phyloP scores from a whole-genome alignment of 2,797 vertebrate genomes.

The Ptychobarbus kaznakovi region DNA sequence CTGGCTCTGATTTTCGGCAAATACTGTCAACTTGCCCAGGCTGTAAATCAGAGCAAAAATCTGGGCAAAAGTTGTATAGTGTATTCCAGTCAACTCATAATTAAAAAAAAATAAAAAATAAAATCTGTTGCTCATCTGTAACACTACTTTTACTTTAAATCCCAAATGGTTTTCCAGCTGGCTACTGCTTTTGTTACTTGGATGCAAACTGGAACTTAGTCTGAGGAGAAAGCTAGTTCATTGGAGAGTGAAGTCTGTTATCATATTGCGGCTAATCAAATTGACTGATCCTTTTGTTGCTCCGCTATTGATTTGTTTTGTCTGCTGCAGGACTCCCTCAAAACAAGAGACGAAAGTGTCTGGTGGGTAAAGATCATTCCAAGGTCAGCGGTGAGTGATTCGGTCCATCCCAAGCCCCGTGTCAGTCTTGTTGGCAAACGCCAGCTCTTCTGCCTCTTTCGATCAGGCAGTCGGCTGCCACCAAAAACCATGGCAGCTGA shows the following conservation, averaged over 20 bases:
- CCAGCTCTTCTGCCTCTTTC: conserved; percentile 70
- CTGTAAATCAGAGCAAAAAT: neutral
- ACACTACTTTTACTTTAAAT: neutral
- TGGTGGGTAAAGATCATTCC: conserved; percentile 68
- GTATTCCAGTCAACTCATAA: neutral
- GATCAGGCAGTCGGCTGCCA: conserved; percentile 64
- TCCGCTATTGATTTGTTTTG: conserved; percentile 68
- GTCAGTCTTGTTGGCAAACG: conserved; percentile 70
- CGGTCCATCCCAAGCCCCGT: conserved; percentile 63
- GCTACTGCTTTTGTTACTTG: conserved; percentile 15
- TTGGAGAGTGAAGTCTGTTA: conserved; percentile 45
- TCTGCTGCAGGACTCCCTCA: conserved; percentile 60
- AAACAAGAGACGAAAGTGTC: conserved; percentile 66
- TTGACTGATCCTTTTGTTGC: conserved; percentile 60
- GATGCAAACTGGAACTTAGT: neutral
- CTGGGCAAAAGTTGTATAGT: neutral
- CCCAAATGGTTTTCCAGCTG: neutral
- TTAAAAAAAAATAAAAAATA: neutral
- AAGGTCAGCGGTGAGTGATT: conserved; percentile 77
- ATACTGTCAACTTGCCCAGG: neutral
- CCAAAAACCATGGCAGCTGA: conserved; percentile 71
- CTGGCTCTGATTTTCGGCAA: too few species aligned
- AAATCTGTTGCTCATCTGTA: neutral
- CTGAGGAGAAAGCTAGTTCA: neutral
- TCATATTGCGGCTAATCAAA: conserved; percentile 57